phyloP scores from a whole-genome alignment of 2,888 invertebrate species.

The Orthonevra nobilis region DNA sequence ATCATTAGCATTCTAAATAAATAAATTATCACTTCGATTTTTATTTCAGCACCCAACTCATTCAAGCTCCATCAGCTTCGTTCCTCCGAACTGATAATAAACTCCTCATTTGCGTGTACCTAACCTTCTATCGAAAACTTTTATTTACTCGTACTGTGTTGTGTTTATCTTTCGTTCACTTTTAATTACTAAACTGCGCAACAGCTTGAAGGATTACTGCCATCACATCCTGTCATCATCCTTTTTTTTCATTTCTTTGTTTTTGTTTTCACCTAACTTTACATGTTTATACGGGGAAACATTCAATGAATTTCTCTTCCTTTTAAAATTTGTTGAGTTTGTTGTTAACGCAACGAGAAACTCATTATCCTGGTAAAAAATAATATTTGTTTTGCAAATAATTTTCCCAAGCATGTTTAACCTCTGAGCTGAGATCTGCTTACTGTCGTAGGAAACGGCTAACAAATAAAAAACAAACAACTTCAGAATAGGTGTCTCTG shows the following conservation, averaged over 20 bases:
- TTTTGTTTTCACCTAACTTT: constrained; percentile 46
- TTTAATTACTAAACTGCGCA: constrained; percentile 59
- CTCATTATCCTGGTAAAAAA: constrained; percentile 43
- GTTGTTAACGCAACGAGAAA: constrained; percentile 23
- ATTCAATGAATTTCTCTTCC: constrained; percentile 35
- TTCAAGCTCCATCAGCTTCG: background rate
- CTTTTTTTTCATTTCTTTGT: constrained; percentile 28
- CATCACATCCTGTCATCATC: constrained; percentile 26
- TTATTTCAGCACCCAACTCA: too few species aligned
- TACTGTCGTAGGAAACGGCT: too few species aligned
- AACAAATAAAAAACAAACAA: too few species aligned
- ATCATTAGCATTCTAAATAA: too few species aligned
- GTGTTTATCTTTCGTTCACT: constrained; percentile 64
- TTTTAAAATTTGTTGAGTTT: constrained; percentile 44
- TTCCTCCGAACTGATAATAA: background rate
- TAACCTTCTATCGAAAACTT: too few species aligned
- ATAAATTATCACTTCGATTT: too few species aligned
- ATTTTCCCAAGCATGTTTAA: constrained; percentile 58
- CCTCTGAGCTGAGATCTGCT: too few species aligned
- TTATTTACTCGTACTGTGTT: constrained; percentile 53
- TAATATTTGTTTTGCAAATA: constrained; percentile 64
- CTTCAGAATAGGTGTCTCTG: too few species aligned
- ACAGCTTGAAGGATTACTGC: constrained; percentile 31
- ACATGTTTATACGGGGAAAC: constrained; percentile 54
- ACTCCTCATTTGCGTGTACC: too few species aligned